Evolutionary conservation across 2,797 vertebrate species (phyloP).

Genomic region (Hippoglossus hippoglossus): DNA sequence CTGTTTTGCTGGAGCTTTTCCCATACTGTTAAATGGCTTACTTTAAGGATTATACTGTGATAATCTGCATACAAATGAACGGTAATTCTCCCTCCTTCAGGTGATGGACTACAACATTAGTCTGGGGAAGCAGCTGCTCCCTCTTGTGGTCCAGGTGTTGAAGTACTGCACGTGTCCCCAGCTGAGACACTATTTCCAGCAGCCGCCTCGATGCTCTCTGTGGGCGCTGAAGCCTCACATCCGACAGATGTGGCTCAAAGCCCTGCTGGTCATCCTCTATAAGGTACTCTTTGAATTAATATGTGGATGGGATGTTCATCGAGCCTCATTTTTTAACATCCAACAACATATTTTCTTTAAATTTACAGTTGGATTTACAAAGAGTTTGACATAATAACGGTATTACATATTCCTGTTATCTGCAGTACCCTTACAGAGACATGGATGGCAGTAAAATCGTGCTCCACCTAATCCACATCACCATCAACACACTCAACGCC

Average conservation of each 20-base stretch:
- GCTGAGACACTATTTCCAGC: slow-evolving; percentile 98
- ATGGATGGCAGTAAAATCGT: slow-evolving; percentile 97
- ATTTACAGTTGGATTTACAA: not conserved
- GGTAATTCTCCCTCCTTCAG: slow-evolving; percentile 77
- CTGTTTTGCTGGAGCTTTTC: not conserved
- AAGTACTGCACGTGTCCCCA: slow-evolving; percentile 98
- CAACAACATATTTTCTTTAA: not conserved
- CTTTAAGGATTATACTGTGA: not conserved
- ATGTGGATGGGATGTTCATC: not conserved
- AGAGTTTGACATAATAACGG: not conserved
- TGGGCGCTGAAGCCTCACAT: slow-evolving; percentile 97
- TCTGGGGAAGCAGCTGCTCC: slow-evolving; percentile 97
- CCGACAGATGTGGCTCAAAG: slow-evolving; percentile 98
- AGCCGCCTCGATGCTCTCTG: slow-evolving; percentile 96
- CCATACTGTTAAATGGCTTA: not conserved
- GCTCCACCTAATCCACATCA: slow-evolving; percentile 97
- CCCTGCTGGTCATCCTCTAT: slow-evolving; percentile 96
- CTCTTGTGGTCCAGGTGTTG: slow-evolving; percentile 97
- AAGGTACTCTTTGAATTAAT: slow-evolving; percentile 84
- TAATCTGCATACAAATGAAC: not conserved
- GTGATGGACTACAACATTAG: slow-evolving; percentile 99
- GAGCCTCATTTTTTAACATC: not conserved
- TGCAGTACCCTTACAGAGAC: slow-evolving; percentile 98
- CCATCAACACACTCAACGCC: slow-evolving; percentile 97
- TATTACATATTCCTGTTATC: slow-evolving; percentile 21